Conservation (phyloP, 2,888 invertebrate genomes). For the Chrysomela aeneicollis region DNA sequence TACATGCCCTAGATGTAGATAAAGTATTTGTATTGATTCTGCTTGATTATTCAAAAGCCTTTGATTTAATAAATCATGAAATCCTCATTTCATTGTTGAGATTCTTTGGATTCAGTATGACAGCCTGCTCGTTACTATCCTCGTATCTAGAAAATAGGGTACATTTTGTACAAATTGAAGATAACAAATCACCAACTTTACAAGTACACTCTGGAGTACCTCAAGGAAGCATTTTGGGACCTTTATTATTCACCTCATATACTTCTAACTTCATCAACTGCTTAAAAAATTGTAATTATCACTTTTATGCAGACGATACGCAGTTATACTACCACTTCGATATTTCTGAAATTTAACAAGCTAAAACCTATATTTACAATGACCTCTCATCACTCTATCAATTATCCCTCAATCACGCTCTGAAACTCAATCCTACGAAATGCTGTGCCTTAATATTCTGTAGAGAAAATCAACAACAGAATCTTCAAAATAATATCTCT, state of each 20-base stretch:
- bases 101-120: no score
- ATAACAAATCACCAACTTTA: neutral
- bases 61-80: no score
- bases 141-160: neutral
- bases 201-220: neutral
- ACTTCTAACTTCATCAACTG: neutral
- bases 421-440: no score
- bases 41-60: no score
- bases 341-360: neutral
- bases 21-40: no score
- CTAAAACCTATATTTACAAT: neutral
- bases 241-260: conserved; percentile 8
- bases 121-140: neutral
- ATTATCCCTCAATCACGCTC: neutral
- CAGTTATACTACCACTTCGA: no score
- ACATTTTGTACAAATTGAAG: conserved; percentile 4
- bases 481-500: no score
- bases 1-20: no score
- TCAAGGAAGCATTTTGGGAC: conserved; percentile 7
- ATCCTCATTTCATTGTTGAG: no score
- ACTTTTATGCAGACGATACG: neutral
- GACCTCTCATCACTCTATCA: neutral
- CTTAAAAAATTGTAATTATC: neutral
- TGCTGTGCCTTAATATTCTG: no score
- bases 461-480: no score